phyloP scores from a whole-genome alignment of 2,113 vertebrate species.

The Cochlearius cochlearius region DNA sequence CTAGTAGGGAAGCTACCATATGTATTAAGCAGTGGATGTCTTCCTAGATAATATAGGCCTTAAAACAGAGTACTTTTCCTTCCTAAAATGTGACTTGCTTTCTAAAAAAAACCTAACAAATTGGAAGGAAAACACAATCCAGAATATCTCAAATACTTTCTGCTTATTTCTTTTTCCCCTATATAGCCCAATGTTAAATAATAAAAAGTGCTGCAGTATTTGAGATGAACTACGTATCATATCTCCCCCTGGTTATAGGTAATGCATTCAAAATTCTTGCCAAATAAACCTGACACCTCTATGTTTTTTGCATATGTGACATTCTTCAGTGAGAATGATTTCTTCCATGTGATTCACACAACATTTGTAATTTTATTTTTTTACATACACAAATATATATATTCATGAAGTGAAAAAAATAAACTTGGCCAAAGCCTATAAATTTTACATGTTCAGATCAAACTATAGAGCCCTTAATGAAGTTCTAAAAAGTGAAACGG shows the following conservation, averaged over 20 bases:
- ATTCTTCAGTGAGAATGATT: background rate
- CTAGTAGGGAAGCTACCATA: background rate
- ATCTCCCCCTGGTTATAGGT: background rate
- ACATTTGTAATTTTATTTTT: background rate
- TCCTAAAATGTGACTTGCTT: background rate
- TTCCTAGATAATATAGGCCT: background rate
- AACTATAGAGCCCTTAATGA: background rate
- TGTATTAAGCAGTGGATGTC: background rate
- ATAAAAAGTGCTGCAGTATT: background rate
- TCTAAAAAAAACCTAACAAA: background rate
- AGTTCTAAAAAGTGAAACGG: background rate
- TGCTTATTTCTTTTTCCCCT: background rate
- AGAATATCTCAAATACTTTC: background rate
- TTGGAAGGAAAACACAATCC: background rate
- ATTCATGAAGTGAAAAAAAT: background rate
- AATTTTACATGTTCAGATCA: background rate
- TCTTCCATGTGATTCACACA: background rate
- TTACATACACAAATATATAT: background rate
- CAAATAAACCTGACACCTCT: background rate
- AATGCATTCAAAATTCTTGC: background rate
- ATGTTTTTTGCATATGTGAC: background rate
- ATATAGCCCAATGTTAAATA: background rate
- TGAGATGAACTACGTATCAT: background rate
- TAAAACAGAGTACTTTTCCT: background rate
- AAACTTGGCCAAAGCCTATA: background rate